These are phyloP conservation scores for Athetis lepigone DNA, from an alignment of 2,888 invertebrate species.

Conservation along the genomic window DNA sequence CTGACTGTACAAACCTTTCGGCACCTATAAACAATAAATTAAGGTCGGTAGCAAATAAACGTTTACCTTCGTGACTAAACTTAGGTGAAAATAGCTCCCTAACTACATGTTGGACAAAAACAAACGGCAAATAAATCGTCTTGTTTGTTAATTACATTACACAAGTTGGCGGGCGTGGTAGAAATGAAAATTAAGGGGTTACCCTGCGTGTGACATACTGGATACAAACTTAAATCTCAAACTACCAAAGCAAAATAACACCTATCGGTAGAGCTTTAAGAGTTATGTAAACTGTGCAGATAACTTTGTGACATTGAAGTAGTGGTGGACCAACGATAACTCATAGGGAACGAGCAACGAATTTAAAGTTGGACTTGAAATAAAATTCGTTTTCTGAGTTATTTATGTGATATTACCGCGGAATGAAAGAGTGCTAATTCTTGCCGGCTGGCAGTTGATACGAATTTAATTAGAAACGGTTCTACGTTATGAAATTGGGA, in stretches of 20 bases:
- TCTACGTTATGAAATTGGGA: conserved; percentile 9
- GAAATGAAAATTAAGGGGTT: conserved; percentile 63
- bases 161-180: conserved; percentile 61
- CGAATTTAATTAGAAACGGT: conserved; percentile 32
- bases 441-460: conserved; percentile 11
- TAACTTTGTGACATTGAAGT: conserved; percentile 52
- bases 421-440: conserved; percentile 49
- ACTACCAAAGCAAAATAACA: conserved; percentile 17
- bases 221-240: conserved; percentile 38
- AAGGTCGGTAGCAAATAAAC: conserved; percentile 38
- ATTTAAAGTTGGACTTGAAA: conserved; percentile 61
- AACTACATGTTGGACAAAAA: conserved; percentile 54
- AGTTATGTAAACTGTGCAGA: conserved; percentile 32
- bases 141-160: conserved; percentile 64
- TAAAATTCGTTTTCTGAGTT: conserved; percentile 61
- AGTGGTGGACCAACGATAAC: conserved; percentile 58
- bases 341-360: conserved; percentile 61
- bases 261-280: neutral
- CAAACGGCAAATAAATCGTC: conserved; percentile 59
- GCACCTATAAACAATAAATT: conserved; percentile 40
- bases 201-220: conserved; percentile 60
- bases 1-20: conserved; percentile 22
- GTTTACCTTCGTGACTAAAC: conserved; percentile 44
- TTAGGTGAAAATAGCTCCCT: conserved; percentile 52
- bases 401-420: conserved; percentile 48